Percentiles rank a stretch among this genome's conserved stretches.
Evolutionary conservation across 2,888 invertebrate species (phyloP).

Genomic region (Eilema sororculum): DNA sequence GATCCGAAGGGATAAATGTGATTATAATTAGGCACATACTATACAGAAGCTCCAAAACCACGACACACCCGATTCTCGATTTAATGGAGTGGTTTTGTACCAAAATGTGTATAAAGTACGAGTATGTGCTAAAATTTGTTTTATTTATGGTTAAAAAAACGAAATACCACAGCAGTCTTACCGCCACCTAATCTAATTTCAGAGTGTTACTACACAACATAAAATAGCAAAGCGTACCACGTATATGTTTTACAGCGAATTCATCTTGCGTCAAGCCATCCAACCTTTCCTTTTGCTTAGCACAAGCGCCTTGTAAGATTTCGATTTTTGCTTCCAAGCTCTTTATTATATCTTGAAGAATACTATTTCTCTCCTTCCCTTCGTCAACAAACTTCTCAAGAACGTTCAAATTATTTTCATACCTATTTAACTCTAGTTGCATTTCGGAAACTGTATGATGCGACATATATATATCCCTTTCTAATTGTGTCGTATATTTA

Average conservation of each 20-base stretch:
- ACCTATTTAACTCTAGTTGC: constrained; percentile 62
- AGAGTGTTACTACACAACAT: constrained; percentile 18
- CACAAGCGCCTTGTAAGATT: constrained; percentile 62
- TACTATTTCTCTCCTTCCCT: constrained; percentile 62
- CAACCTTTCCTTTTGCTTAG: constrained; percentile 59
- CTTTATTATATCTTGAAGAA: constrained; percentile 59
- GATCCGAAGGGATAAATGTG: too few species aligned
- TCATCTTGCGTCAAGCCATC: constrained; percentile 57
- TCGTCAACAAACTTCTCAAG: constrained; percentile 65
- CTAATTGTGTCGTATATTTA: constrained; percentile 60
- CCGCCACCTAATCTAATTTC: constrained; percentile 10
- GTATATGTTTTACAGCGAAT: constrained; percentile 59
- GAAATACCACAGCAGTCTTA: neutral
- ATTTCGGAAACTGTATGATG: constrained; percentile 58
- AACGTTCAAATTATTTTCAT: constrained; percentile 66
- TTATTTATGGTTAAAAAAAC: neutral
- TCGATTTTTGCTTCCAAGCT: constrained; percentile 63
- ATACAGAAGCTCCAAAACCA: neutral
- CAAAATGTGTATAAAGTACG: too few species aligned
- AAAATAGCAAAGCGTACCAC: constrained; percentile 51
- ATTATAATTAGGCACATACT: too few species aligned
- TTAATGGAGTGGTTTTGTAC: neutral
- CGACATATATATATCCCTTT: constrained; percentile 60
- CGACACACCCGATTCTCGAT: neutral
- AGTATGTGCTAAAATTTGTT: neutral